Evolutionary conservation across 2,888 invertebrate genomes (phyloP).

Genomic region (Gerosis bhagava): DNA sequence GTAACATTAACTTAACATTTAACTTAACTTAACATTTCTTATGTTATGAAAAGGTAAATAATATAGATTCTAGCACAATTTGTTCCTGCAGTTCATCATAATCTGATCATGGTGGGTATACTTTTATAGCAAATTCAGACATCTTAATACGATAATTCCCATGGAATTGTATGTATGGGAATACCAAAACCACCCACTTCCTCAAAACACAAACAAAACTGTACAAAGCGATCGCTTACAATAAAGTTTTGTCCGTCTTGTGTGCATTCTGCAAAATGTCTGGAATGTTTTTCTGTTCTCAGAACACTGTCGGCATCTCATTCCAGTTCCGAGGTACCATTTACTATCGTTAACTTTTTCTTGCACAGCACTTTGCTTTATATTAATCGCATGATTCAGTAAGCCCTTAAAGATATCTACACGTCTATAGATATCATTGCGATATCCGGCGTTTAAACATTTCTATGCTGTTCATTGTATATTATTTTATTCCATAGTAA

Average conservation of each 20-base stretch:
- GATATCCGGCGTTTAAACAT: too few species aligned
- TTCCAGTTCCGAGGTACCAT: slow-evolving; percentile 42
- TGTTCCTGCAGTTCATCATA: too few species aligned
- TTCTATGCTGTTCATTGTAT: too few species aligned
- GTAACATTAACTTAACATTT: too few species aligned
- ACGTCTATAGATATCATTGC: too few species aligned
- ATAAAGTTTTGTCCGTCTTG: slow-evolving; percentile 34
- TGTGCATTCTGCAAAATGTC: slow-evolving; percentile 46
- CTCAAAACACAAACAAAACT: slow-evolving; percentile 49
- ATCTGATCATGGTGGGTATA: too few species aligned
- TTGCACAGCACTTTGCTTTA: slow-evolving; percentile 15
- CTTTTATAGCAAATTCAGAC: too few species aligned
- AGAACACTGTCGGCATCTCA: slow-evolving; percentile 46
- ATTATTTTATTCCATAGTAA: too few species aligned
- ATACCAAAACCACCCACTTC: slow-evolving; percentile 19
- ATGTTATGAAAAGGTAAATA: too few species aligned
- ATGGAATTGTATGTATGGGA: background rate
- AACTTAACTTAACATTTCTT: too few species aligned
- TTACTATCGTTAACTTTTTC: slow-evolving; percentile 51
- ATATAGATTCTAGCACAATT: too few species aligned
- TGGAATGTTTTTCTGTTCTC: slow-evolving; percentile 56
- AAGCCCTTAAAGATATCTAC: too few species aligned
- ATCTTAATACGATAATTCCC: slow-evolving; percentile 13
- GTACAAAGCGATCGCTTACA: slow-evolving; percentile 42
- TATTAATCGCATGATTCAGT: slow-evolving; percentile 5